Base-by-base conservation (phyloP, 2,113 vertebrate species). In the Ptilorrhoa leucosticta region DNA sequence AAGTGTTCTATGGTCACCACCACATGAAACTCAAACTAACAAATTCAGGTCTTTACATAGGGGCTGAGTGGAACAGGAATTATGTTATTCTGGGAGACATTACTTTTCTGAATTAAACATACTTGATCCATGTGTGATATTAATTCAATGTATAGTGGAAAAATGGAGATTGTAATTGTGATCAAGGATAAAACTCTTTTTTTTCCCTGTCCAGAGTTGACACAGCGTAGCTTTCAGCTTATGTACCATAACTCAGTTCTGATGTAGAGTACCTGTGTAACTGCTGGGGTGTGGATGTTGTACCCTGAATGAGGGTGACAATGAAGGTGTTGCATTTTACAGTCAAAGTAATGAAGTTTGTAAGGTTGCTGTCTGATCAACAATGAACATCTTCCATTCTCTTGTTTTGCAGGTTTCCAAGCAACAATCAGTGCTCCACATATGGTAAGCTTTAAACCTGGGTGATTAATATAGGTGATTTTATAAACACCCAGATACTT, bases 381-480 rank as follows among this genome's bases (percentile, higher is more conserved):
- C 3, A 39, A 37, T 51, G 48, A 93, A 45, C 64, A 47, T 54
- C 39, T 69, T 88, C 73, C 76, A 35, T 97, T 83, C 58, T 95
- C 87, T 97, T 98, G n/a, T 96, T 92, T 97, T 86, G 40, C 97
- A 99, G 99, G 99, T 90, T 99, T 98, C 97, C 99, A 99, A 98
- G 99, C 99, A 96, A 99, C 99, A 97, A 99, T 99, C 98, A 99
- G 99, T 94, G 99, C 99, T 87, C 99, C 99, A 90, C 99, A 99
- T 95, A 99, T 99, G 99, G 99, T 99, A 99, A 96, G 98, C 56
- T 91, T 88, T 77, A 81, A 89, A 83, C 24, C 47, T 56, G 53
- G 1, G 8, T 75, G 48, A 75, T 77, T 81, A 50, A 22, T 68
- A 16, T 48, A 76, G 63, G 27, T 76, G 60, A 78, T 56, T 72